Percentiles rank a stretch among this genome's conserved stretches.
Conservation (phyloP, 2,888 invertebrate species). For the Phyto melanocephala region DNA sequence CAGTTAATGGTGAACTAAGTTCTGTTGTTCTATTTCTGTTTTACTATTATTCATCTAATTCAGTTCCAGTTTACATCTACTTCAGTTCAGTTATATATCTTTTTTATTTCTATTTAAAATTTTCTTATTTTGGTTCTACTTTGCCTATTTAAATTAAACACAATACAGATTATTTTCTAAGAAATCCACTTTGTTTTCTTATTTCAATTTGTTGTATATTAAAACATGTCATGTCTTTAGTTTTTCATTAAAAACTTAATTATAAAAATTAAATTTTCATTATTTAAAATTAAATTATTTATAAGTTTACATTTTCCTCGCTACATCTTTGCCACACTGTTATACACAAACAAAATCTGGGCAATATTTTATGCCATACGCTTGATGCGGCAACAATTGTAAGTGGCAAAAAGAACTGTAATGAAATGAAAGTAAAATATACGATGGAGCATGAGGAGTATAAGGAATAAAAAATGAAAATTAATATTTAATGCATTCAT, state of each 20-base stretch:
- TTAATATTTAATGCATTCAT: conserved; percentile 70
- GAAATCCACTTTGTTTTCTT: no score
- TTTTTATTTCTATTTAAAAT: neutral
- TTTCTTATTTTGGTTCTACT: no score
- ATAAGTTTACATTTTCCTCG: conserved; percentile 24
- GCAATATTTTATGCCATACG: conserved; percentile 3
- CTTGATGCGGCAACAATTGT: neutral
- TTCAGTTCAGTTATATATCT: no score
- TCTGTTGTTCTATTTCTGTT: no score
- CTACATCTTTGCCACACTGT: neutral
- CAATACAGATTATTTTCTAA: no score
- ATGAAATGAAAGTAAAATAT: conserved; percentile 38
- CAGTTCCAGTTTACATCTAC: no score
- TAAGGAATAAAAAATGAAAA: conserved; percentile 42
- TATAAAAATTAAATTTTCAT: conserved; percentile 58
- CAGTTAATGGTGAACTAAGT: no score
- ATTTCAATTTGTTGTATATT: conserved; percentile 16
- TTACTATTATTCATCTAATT: no score
- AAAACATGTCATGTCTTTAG: conserved; percentile 4
- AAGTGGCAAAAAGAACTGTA: conserved; percentile 17
- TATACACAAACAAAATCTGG: neutral
- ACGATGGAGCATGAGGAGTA: neutral
- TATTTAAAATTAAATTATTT: conserved; percentile 55
- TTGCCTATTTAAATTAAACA: no score
- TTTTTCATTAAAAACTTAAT: conserved; percentile 48